Base-by-base conservation (phyloP, 2,888 invertebrate genomes). In the Hydrotaea diabolus region DNA sequence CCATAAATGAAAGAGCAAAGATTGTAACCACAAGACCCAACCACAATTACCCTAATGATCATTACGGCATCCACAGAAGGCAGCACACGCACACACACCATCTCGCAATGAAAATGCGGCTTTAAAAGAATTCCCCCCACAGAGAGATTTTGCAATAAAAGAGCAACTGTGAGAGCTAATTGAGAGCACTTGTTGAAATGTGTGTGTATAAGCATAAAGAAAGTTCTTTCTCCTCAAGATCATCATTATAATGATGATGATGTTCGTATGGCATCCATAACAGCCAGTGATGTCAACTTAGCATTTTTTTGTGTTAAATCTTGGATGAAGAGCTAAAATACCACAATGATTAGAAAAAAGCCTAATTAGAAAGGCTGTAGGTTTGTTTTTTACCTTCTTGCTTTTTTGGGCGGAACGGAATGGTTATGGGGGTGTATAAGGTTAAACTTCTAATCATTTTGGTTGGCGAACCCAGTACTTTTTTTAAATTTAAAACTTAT, bases 11-110 rank as follows among this genome's bases (percentile, higher is more conserved):
- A 49, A 74, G 79, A 82, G 36, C 11, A 17, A 19, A 19, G 17
- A 49, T 71, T 80, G 55, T 76, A 73, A 82, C 85, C 82, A 77
- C 79, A 80, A 75, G 49, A 55, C 66, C 57, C 72, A 85, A 79
- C 78, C 84, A 77, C 81, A 79, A 71, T 73, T 31, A 49, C 64
- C 53, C 26, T 59, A 57, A 85, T 69, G 78, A 73, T 76, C 66
- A 79, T 76, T 69, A 66, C 46, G 66, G 21, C 5, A 36, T 36
- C 39, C 5, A 46, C 49, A 43, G 66, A 69, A 59, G 55, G 46
- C 17, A 49, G 15, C 23, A 13, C 17, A 31, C 1, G 53, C 53
- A 55, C 11, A 0, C 21, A 21, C 11, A 21, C 17, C 1, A 64
- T 66, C 9, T 17, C 66, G 3, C 11, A 26, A 26, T 3, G 59